Evolutionary conservation across 2,888 invertebrate species (phyloP).

Genomic region (Buathra laborator): DNA sequence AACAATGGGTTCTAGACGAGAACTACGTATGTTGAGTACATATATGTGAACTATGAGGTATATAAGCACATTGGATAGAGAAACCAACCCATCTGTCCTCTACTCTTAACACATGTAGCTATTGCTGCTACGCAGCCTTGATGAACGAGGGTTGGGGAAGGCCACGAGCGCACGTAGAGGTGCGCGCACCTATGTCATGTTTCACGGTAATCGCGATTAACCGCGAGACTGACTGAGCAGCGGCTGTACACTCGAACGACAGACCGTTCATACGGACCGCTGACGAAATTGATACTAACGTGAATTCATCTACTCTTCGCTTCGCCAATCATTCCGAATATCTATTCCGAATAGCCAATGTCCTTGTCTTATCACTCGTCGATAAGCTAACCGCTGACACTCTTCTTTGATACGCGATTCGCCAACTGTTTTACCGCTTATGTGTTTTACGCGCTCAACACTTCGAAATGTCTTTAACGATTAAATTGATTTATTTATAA

Average conservation of each 20-base stretch:
- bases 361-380: slow-evolving; percentile 1
- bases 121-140: slow-evolving; percentile 20
- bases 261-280: background rate
- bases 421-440: background rate
- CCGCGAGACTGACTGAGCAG: slow-evolving; percentile 44
- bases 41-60: background rate
- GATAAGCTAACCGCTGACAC: background rate
- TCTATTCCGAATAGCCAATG: background rate
- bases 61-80: slow-evolving; percentile 1
- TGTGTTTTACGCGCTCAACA: background rate
- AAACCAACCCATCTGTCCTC: slow-evolving; percentile 33
- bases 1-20: background rate
- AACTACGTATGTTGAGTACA: background rate
- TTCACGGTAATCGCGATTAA: slow-evolving; percentile 44
- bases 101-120: slow-evolving; percentile 13
- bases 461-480: background rate
- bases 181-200: slow-evolving; percentile 29
- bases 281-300: slow-evolving; percentile 3
- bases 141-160: slow-evolving; percentile 24
- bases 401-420: background rate
- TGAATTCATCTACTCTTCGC: background rate
- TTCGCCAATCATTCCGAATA: background rate
- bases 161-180: background rate
- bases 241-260: slow-evolving; percentile 23
- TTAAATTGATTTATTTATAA: no score